These are phyloP conservation scores for Pinctada fucata DNA, from an alignment of 2,888 invertebrate genomes.

Conservation along the genomic window DNA sequence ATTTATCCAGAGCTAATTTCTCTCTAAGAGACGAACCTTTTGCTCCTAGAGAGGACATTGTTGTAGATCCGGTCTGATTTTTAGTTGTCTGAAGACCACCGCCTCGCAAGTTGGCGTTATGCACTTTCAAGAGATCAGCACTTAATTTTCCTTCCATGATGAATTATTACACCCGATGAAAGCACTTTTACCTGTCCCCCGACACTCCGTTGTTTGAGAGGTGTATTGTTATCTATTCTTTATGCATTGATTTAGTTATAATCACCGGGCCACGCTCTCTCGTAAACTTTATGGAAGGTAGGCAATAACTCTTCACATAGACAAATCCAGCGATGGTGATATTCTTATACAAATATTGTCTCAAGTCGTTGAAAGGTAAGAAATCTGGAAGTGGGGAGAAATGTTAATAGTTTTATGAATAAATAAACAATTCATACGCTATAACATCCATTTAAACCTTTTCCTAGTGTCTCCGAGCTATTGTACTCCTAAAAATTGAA, in stretches of 20 bases:
- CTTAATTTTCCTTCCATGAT: constrained; percentile 35
- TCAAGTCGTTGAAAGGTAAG: neutral
- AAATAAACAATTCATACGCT: neutral
- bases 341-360: neutral
- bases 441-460: neutral
- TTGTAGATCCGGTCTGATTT: constrained; percentile 1
- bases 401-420: neutral
- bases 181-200: neutral
- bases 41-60: neutral
- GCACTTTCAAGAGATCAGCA: constrained; percentile 38
- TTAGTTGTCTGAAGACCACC: neutral
- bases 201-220: neutral
- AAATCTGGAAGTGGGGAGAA: neutral
- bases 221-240: neutral
- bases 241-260: neutral
- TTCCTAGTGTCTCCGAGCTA: neutral
- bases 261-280: too few relatives aligned
- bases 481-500: neutral
- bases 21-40: constrained; percentile 6
- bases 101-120: constrained; percentile 29
- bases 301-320: too few relatives aligned
- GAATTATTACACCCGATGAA: neutral
- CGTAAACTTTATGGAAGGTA: too few relatives aligned
- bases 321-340: neutral
- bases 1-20: constrained; percentile 8